phyloP scores from a whole-genome alignment of 1,140 invertebrate species.

The Helicoverpa zea region DNA sequence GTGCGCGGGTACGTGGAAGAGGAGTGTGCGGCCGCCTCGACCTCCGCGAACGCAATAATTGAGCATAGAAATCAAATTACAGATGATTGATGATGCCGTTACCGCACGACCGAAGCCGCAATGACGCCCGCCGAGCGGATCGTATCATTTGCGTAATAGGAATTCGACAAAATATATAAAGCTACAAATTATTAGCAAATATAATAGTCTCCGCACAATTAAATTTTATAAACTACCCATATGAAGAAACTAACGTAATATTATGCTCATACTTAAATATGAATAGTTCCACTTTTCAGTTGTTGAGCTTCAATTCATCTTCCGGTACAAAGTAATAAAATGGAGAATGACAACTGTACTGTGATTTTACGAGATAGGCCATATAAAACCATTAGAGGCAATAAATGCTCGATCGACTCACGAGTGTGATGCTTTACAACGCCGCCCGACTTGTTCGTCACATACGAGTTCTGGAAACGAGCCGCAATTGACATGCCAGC shows the following conservation, averaged over 20 bases:
- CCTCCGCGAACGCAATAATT: constrained; percentile 86
- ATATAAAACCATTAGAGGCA: constrained; percentile 72
- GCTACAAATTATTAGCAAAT: not conserved
- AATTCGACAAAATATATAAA: constrained; percentile 73
- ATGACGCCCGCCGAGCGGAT: constrained; percentile 77
- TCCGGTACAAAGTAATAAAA: constrained; percentile 47
- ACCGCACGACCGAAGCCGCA: constrained; percentile 81
- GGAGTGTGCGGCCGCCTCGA: constrained; percentile 74
- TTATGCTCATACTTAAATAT: not conserved
- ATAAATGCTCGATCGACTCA: constrained; percentile 66
- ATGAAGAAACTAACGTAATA: too few relatives aligned
- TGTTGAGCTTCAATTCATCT: constrained; percentile 56
- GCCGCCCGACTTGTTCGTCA: constrained; percentile 51
- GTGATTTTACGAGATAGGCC: constrained; percentile 64
- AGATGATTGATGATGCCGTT: constrained; percentile 86
- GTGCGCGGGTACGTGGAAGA: constrained; percentile 66
- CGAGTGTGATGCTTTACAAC: constrained; percentile 64
- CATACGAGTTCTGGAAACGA: constrained; percentile 53
- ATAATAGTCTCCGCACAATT: not conserved
- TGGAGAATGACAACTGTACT: constrained; percentile 55
- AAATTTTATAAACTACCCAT: not conserved
- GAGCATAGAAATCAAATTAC: constrained; percentile 87
- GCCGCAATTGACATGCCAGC: constrained; percentile 62
- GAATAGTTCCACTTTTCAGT: constrained; percentile 11
- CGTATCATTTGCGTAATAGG: constrained; percentile 81